These are phyloP conservation scores for Calameuta idolon DNA, from an alignment of 2,888 invertebrate genomes.

Conservation along the genomic window DNA sequence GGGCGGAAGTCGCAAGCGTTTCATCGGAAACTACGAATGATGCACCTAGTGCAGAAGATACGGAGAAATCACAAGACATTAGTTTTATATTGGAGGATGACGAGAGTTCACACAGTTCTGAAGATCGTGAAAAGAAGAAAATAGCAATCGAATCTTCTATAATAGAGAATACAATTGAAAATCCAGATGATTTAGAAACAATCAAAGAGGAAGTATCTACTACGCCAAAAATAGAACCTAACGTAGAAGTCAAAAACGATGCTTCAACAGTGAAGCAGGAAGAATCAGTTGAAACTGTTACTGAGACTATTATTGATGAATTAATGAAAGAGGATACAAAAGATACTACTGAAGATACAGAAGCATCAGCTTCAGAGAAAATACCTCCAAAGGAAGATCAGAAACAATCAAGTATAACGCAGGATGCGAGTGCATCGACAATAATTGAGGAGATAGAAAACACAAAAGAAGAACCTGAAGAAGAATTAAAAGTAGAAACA, in stretches of 20 bases:
- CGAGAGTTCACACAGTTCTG: conserved; percentile 38
- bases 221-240: conserved; percentile 35
- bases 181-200: conserved; percentile 44
- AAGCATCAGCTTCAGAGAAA: conserved; percentile 34
- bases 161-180: conserved; percentile 36
- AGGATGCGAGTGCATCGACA: conserved; percentile 20
- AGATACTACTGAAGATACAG: conserved; percentile 39
- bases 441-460: conserved; percentile 27
- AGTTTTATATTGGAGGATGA: conserved; percentile 54
- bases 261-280: conserved; percentile 19
- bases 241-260: conserved; percentile 31
- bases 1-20: conserved; percentile 42
- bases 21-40: conserved; percentile 48
- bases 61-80: conserved; percentile 54
- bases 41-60: conserved; percentile 46
- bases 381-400: conserved; percentile 37
- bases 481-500: conserved; percentile 12
- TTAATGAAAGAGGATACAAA: conserved; percentile 39
- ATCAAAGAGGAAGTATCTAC: conserved; percentile 38
- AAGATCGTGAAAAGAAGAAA: conserved; percentile 44
- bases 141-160: conserved; percentile 31
- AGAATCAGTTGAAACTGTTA: conserved; percentile 33
- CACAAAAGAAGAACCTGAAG: conserved; percentile 26
- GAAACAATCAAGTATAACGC: conserved; percentile 27
- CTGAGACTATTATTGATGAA: conserved; percentile 32